A percentile compares a stretch with the other conserved stretches of the same genome.
Conservation (phyloP, 2,797 vertebrate species). For the Sciurus vulgaris region DNA sequence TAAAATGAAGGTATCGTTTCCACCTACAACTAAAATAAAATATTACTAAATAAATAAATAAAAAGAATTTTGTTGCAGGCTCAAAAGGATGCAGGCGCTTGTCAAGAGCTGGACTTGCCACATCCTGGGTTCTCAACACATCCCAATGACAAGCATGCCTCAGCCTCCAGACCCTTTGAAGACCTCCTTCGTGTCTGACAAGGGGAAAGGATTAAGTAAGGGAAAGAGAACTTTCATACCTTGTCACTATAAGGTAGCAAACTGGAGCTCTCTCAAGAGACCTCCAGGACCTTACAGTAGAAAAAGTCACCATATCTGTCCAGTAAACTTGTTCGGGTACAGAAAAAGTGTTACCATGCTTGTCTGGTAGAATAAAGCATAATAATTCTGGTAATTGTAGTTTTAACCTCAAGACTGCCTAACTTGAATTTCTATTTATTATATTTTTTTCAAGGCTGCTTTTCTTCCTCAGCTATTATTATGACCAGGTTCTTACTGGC, state of each 20-base stretch:
- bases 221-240: background rate
- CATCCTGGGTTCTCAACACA: background rate
- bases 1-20: too few relatives aligned
- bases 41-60: too few relatives aligned
- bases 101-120: background rate
- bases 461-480: slow-evolving; percentile 15
- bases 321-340: background rate
- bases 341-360: background rate
- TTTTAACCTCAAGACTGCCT: background rate
- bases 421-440: slow-evolving; percentile 38
- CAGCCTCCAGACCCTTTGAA: background rate
- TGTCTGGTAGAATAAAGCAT: background rate
- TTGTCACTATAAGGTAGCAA: background rate
- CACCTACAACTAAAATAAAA: too few relatives aligned
- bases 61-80: background rate
- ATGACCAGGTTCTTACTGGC: background rate
- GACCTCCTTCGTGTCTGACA: background rate
- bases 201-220: background rate
- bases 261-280: slow-evolving; percentile 5
- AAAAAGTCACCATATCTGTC: background rate
- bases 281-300: background rate
- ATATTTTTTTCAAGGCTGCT: background rate
- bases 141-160: background rate
- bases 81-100: background rate
- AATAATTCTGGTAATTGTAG: background rate